Evolutionary conservation across 1,140 invertebrate species (phyloP).

Genomic region (Carposina sasakii): DNA sequence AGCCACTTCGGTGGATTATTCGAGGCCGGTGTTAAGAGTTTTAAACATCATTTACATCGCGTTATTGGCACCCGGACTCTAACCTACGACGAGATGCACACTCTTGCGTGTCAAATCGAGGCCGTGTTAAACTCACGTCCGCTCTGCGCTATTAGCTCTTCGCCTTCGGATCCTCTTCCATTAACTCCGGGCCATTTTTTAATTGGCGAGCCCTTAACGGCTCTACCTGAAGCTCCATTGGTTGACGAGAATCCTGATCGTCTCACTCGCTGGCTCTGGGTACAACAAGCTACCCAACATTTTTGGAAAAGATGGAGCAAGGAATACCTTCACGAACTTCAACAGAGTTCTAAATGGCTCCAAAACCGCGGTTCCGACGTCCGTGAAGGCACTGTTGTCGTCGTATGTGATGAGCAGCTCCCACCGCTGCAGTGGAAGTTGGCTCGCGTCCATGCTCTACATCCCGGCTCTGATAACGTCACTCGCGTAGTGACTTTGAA

Average conservation of each 20-base stretch:
- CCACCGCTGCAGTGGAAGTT: conserved; percentile 38
- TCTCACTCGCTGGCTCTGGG: background rate
- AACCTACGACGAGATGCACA: background rate
- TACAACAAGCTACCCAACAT: background rate
- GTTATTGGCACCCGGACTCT: background rate
- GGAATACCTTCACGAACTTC: background rate
- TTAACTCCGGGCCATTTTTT: background rate
- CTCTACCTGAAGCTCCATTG: background rate
- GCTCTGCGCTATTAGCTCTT: background rate
- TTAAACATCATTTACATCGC: background rate
- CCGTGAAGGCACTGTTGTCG: conserved; percentile 15
- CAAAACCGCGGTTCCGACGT: background rate
- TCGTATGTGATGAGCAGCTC: conserved; percentile 10
- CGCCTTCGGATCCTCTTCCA: background rate
- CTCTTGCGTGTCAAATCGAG: background rate
- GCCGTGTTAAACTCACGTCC: background rate
- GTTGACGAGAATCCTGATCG: background rate
- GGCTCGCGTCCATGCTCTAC: conserved; percentile 25
- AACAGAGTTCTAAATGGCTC: background rate
- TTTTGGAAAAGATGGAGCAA: background rate
- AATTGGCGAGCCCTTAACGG: background rate
- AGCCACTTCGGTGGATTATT: background rate
- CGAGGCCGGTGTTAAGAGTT: background rate
- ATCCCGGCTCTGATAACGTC: conserved; percentile 31
- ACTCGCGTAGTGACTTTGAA: conserved; percentile 21